Conservation (phyloP, 2,113 vertebrate genomes). For the Dipodomys spectabilis region DNA sequence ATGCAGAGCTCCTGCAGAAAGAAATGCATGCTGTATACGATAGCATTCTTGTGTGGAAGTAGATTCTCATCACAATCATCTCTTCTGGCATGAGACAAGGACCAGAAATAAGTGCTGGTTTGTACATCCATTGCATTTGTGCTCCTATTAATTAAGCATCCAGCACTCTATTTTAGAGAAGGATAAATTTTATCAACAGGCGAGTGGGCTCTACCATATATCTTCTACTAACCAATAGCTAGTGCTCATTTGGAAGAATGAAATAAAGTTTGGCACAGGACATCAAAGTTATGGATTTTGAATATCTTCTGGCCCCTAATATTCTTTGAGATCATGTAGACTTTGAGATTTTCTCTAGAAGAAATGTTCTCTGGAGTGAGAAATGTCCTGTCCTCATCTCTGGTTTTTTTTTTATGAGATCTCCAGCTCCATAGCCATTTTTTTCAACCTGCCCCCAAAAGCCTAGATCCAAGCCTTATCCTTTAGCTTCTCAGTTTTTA, state of each 20-base stretch:
- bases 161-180: background rate
- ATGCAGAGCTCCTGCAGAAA: background rate
- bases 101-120: background rate
- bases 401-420: no score
- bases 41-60: background rate
- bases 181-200: background rate
- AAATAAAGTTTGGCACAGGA: background rate
- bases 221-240: background rate
- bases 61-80: background rate
- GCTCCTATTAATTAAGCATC: background rate
- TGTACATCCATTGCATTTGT: background rate
- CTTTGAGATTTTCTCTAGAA: background rate
- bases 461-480: background rate
- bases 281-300: background rate
- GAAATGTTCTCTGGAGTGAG: no score
- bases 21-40: background rate
- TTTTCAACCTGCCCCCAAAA: background rate
- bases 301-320: background rate
- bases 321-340: background rate
- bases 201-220: rapidly evolving
- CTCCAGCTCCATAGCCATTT: background rate
- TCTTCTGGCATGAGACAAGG: background rate
- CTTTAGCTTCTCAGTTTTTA: background rate
- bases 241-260: background rate
- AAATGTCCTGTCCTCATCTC: no score